Evolutionary conservation across 2,113 vertebrate species (phyloP).

Genomic region (Podarcis muralis): DNA sequence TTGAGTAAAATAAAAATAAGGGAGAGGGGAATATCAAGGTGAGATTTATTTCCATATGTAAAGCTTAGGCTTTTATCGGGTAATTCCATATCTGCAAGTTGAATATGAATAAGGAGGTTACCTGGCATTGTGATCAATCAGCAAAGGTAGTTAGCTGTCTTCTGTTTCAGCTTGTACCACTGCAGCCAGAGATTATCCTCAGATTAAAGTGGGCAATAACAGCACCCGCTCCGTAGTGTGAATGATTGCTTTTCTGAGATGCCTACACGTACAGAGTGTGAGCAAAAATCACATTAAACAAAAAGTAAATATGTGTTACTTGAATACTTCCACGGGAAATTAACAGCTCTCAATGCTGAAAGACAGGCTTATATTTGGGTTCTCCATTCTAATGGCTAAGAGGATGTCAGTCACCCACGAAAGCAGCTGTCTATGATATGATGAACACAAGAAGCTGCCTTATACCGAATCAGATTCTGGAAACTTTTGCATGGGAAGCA

Average conservation of each 20-base stretch:
- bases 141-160: background rate
- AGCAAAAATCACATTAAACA: conserved; percentile 3
- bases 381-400: background rate
- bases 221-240: accelerated
- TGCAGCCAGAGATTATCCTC: background rate
- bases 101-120: background rate
- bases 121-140: background rate
- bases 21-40: background rate
- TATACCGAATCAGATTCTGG: too few species aligned
- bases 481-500: too few species aligned
- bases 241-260: background rate
- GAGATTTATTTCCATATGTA: background rate
- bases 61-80: background rate
- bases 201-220: background rate
- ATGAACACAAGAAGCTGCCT: too few species aligned
- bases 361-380: background rate
- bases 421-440: too few species aligned
- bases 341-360: background rate
- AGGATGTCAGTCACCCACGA: background rate
- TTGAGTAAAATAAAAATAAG: background rate
- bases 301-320: background rate
- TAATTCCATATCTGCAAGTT: background rate
- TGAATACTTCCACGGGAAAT: background rate
- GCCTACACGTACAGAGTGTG: background rate
- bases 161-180: background rate